Conservation (phyloP, 2,113 vertebrate genomes). For the Albula goreensis region DNA sequence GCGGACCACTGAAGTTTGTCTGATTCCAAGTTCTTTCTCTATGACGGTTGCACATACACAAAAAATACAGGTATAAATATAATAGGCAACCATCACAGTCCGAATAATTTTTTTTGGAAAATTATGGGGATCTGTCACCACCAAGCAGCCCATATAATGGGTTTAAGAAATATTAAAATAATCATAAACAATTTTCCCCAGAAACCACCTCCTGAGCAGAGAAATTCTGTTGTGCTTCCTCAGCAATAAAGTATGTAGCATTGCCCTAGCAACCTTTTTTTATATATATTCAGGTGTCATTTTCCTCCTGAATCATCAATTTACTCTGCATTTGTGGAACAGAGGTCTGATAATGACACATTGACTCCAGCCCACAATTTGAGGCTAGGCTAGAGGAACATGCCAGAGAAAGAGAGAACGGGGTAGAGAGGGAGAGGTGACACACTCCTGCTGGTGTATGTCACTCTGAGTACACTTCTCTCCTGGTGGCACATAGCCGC, state of each 20-base stretch:
- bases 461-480: background rate
- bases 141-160: background rate
- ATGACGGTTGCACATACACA: too few species aligned
- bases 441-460: background rate
- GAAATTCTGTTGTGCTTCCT: background rate
- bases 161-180: background rate
- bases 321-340: background rate
- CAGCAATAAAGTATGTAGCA: background rate
- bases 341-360: slow-evolving; percentile 31
- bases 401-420: background rate
- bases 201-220: background rate
- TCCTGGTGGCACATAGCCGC: background rate
- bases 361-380: slow-evolving; percentile 26
- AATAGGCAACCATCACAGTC: background rate
- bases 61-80: too few species aligned
- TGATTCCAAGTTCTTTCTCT: too few species aligned
- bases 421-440: background rate
- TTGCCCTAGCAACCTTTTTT: slow-evolving; percentile 23
- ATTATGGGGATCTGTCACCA: background rate
- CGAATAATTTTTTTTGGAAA: background rate
- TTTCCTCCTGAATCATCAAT: slow-evolving; percentile 40
- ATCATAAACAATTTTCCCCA: background rate
- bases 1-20: slow-evolving; percentile 19
- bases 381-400: background rate
- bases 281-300: slow-evolving; percentile 15